These are phyloP conservation scores for Ericerus pela DNA, from an alignment of 1,140 invertebrate genomes.

Conservation along the genomic window DNA sequence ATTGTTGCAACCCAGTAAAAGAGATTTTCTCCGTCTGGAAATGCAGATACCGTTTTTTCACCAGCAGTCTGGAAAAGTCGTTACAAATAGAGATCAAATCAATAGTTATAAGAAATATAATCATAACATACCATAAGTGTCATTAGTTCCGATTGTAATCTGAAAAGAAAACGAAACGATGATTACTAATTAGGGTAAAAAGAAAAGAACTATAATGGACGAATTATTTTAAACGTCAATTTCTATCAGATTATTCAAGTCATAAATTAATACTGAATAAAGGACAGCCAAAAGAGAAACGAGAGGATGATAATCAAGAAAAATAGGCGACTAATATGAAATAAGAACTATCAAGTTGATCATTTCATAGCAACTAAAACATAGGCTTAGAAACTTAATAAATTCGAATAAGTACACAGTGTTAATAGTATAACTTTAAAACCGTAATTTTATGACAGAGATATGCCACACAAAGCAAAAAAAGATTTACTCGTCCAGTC, in stretches of 20 bases:
- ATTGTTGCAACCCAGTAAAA: slow-evolving; percentile 95
- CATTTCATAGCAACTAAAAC: not conserved
- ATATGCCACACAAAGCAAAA: not conserved
- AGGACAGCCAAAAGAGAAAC: too few relatives aligned
- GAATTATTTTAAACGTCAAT: not conserved
- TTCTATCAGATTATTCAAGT: not conserved
- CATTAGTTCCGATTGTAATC: slow-evolving; percentile 70
- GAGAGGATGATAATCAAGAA: not conserved
- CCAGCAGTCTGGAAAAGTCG: slow-evolving; percentile 45
- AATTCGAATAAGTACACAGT: not conserved
- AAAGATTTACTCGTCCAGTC: too few relatives aligned
- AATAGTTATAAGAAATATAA: not conserved
- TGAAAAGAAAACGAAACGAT: slow-evolving; percentile 32
- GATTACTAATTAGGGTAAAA: not conserved
- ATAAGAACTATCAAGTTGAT: not conserved
- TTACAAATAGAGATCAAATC: not conserved
- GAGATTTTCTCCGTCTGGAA: slow-evolving; percentile 90
- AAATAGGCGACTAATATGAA: not conserved
- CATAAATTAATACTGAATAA: not conserved
- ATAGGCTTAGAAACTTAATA: not conserved
- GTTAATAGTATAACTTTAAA: not conserved
- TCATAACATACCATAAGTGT: slow-evolving; percentile 43
- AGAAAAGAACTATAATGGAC: not conserved
- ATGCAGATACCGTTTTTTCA: slow-evolving; percentile 86
- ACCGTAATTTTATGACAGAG: not conserved